Percentiles rank a stretch among this genome's conserved stretches.
phyloP scores from a whole-genome alignment of 2,113 vertebrate genomes.

The Epinephelus cyanopodus region DNA sequence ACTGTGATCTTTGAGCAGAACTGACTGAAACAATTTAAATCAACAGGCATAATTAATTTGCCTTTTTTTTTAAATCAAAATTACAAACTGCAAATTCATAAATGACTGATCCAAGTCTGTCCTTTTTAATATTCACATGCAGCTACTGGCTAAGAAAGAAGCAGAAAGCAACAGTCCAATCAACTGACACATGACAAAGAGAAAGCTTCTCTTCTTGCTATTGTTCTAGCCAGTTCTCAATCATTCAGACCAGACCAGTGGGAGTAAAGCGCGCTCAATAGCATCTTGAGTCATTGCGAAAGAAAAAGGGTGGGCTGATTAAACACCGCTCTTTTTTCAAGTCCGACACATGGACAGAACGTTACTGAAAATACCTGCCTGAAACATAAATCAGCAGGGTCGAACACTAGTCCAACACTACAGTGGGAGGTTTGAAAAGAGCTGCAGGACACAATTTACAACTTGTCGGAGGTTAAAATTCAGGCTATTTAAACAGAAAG shows the following conservation, averaged over 20 bases:
- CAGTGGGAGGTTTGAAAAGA: constrained; percentile 11
- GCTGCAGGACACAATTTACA: constrained; percentile 18
- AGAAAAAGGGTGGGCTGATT: constrained; percentile 15
- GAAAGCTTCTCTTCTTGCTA: not conserved
- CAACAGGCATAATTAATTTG: not conserved
- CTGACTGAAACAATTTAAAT: not conserved
- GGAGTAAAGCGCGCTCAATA: not conserved
- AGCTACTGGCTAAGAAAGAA: not conserved
- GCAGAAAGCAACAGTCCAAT: not conserved
- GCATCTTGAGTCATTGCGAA: constrained; percentile 24
- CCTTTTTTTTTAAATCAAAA: too few species aligned
- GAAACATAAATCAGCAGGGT: constrained; percentile 21
- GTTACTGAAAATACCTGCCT: constrained; percentile 11
- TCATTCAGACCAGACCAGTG: constrained; percentile 26
- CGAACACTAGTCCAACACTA: constrained; percentile 6
- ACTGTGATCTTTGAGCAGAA: not conserved
- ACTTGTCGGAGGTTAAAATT: constrained; percentile 27
- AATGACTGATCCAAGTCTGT: not conserved
- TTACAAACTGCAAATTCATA: not conserved
- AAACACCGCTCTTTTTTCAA: constrained; percentile 10
- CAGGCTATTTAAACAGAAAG: not conserved
- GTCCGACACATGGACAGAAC: not conserved
- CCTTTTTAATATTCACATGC: not conserved
- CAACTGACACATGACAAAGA: constrained; percentile 11
- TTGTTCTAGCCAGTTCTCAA: constrained; percentile 2